Base-by-base conservation (phyloP, 2,888 invertebrate genomes). In the Druceiella hillmani region DNA sequence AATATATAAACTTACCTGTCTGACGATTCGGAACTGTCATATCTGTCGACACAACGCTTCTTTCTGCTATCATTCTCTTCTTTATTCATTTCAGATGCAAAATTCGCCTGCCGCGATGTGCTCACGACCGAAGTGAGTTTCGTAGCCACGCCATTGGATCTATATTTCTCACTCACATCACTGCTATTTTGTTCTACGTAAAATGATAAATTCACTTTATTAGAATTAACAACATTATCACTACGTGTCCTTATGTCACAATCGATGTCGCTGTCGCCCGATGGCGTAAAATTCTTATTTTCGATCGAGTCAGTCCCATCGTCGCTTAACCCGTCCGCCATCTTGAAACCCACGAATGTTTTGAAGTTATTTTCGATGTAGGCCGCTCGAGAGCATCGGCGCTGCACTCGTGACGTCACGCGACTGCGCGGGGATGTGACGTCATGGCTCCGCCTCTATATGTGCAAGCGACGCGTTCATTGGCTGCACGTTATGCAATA, bases 11-110 rank as follows among this genome's bases (percentile, higher is more conserved):
- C 76, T 76, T 66, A 89, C 90, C 90, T 90, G 86, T 90, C 90
- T 70, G 89, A 90, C 58, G 89, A 89, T 74, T 90, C 90, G 57
- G 89, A 89, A 67, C 89, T 90, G 77, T 91, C 90, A 75, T 87
- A 90, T 74, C 89, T 81, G 79, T 90, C 88, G 64, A 86, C 77
- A 71, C 89, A 87, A 70, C 90, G 78, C 72, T 87, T 89, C 71
- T 83, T 86, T 64, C 83, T 78, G 60, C 78, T 81, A 54, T 78
- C 79, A 42, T 69, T 66, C 43, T 61, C 58, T 52, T 64, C 57
- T 54, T 54, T 51, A 24, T 57, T 55, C 55, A 61, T 33, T 50
- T 57, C 59, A 52, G 58, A 55, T 52, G 63, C 58, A 56, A 61
- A 65, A 64, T 52, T 66, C 59, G 63, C 62, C 60, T 61, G 59